A percentile compares a stretch with the other conserved stretches of the same genome.
Evolutionary conservation across 2,888 invertebrate genomes (phyloP).

Genomic region (Orthosia incerta): DNA sequence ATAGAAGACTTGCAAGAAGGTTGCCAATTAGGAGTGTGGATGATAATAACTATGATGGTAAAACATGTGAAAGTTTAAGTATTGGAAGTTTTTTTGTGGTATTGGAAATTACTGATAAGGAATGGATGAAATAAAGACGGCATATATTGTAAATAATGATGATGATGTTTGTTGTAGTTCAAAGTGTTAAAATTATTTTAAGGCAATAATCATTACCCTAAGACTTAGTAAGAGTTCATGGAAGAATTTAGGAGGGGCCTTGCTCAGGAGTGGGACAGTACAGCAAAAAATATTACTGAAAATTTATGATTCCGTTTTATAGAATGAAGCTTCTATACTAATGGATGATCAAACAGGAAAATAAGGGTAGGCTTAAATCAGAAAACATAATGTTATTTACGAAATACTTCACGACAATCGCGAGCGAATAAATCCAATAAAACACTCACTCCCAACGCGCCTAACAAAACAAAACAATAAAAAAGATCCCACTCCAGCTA

Average conservation of each 20-base stretch:
- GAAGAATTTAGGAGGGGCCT: too few relatives aligned
- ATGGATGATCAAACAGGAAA: not conserved
- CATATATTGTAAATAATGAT: too few relatives aligned
- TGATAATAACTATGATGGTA: not conserved
- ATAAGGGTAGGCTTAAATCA: not conserved
- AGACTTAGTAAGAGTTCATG: too few relatives aligned
- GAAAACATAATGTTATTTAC: conserved; percentile 29
- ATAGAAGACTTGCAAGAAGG: not conserved
- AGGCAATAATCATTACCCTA: too few relatives aligned
- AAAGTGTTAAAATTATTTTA: too few relatives aligned
- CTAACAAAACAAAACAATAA: conserved; percentile 50
- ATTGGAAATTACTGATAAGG: too few relatives aligned
- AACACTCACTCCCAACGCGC: conserved; percentile 49
- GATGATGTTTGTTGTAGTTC: too few relatives aligned
- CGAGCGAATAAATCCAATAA: conserved; percentile 57
- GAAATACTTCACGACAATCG: conserved; percentile 45
- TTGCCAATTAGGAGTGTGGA: not conserved
- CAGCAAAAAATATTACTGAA: not conserved
- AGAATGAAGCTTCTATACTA: not conserved
- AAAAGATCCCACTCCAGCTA: conserved; percentile 37
- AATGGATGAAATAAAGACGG: not conserved
- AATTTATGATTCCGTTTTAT: not conserved
- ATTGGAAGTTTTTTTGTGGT: too few relatives aligned
- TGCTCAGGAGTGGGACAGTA: too few relatives aligned
- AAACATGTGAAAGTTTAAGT: not conserved